phyloP scores from a whole-genome alignment of 2,888 invertebrate genomes.

The Drosophila lacicola region DNA sequence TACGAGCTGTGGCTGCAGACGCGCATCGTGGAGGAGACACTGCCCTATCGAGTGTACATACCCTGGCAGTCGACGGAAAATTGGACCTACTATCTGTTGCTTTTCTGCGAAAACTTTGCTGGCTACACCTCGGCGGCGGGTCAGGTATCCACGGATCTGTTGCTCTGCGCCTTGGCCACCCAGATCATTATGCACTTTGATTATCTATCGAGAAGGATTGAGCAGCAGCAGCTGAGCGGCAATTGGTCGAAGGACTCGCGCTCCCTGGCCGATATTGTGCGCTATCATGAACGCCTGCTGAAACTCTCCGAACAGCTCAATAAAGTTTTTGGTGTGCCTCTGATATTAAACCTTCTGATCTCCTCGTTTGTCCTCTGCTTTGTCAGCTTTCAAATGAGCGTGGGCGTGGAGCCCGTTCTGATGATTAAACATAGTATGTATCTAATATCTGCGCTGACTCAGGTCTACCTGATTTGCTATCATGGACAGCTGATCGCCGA shows the following conservation, averaged over 20 bases:
- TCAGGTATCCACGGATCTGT: constrained; percentile 80
- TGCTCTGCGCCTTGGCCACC: constrained; percentile 76
- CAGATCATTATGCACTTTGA: constrained; percentile 83
- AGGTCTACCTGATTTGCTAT: constrained; percentile 79
- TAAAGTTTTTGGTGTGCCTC: constrained; percentile 78
- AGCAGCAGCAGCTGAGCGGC: constrained; percentile 21
- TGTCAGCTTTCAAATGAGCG: constrained; percentile 81
- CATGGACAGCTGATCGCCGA: constrained; percentile 76
- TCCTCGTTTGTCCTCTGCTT: constrained; percentile 83
- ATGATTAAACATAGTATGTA: constrained; percentile 74
- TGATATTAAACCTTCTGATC: constrained; percentile 79
- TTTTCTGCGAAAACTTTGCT: constrained; percentile 62
- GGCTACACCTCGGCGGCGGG: constrained; percentile 76
- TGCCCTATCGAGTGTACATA: constrained; percentile 72
- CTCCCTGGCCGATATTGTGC: constrained; percentile 59
- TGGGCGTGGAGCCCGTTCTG: constrained; percentile 61
- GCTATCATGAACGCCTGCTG: constrained; percentile 69
- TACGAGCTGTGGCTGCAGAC: constrained; percentile 59
- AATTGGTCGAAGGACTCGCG: constrained; percentile 46
- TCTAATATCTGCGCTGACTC: constrained; percentile 70
- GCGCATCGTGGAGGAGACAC: constrained; percentile 46
- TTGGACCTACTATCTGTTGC: constrained; percentile 70
- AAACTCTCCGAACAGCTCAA: constrained; percentile 69
- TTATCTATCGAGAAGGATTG: constrained; percentile 57
- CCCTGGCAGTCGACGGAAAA: constrained; percentile 70